A percentile compares a stretch with the other conserved stretches of the same genome.
Evolutionary conservation across 2,888 invertebrate genomes (phyloP).

Genomic region (Torymus tubicola): DNA sequence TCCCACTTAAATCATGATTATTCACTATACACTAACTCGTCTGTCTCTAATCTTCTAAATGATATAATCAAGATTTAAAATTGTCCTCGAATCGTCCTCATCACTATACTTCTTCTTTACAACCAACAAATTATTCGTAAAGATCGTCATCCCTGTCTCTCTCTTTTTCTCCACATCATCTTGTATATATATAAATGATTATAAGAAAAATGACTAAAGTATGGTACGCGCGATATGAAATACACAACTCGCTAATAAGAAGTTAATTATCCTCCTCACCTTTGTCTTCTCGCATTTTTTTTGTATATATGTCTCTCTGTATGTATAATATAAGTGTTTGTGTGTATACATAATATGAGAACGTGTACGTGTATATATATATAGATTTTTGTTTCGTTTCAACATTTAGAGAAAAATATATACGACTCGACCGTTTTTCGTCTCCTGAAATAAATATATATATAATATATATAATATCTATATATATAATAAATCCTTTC

Average conservation of each 20-base stretch:
- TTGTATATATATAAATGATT: too few relatives aligned
- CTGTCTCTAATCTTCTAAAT: too few relatives aligned
- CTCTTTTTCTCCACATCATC: background rate
- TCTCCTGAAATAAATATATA: conserved; percentile 1
- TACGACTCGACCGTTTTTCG: conserved; percentile 17
- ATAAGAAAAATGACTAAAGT: conserved; percentile 47
- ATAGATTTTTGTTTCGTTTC: background rate
- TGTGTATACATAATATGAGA: background rate
- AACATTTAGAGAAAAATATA: conserved; percentile 54
- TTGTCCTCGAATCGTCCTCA: background rate
- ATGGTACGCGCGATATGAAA: conserved; percentile 44
- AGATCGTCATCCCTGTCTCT: background rate
- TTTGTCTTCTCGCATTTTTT: background rate
- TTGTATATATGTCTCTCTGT: background rate
- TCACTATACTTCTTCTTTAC: background rate
- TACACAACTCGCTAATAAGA: conserved; percentile 27
- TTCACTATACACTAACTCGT: too few relatives aligned
- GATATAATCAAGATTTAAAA: background rate
- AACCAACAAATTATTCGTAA: too few relatives aligned
- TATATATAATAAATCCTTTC: conserved; percentile 17
- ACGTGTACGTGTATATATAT: background rate
- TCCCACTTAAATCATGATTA: too few relatives aligned
- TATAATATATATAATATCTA: conserved; percentile 14
- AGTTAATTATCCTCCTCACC: conserved; percentile 6
- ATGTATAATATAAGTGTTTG: background rate